These are phyloP conservation scores for Proisotoma minuta DNA, from an alignment of 2,888 invertebrate genomes.

Conservation along the genomic window DNA sequence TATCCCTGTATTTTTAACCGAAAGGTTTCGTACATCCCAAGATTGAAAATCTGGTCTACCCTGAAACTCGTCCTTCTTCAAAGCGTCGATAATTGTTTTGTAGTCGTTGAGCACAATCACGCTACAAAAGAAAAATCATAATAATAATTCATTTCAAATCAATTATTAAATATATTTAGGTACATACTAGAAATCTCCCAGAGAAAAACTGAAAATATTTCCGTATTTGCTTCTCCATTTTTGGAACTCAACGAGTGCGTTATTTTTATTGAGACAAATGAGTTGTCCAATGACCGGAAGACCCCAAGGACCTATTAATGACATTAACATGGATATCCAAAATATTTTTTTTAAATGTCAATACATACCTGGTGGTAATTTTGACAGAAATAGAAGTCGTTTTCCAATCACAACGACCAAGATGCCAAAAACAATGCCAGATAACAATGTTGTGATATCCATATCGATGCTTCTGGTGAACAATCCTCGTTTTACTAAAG, in stretches of 20 bases:
- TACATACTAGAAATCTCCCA: not conserved
- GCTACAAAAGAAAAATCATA: constrained; percentile 15
- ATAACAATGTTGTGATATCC: no score
- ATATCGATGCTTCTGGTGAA: no score
- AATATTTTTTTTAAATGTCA: no score
- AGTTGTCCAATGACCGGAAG: not conserved
- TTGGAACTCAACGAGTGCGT: not conserved
- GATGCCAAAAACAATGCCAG: no score
- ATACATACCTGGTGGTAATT: constrained; percentile 3
- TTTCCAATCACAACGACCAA: no score
- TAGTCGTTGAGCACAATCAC: constrained; percentile 28
- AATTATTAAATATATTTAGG: not conserved
- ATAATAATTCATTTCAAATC: not conserved
- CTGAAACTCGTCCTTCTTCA: constrained; percentile 25
- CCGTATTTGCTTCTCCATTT: constrained; percentile 1
- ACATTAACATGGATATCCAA: not conserved
- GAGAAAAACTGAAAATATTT: not conserved
- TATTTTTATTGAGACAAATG: not conserved
- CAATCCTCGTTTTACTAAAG: no score
- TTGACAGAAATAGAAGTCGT: not conserved
- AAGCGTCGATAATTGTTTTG: constrained; percentile 22
- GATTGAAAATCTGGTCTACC: constrained; percentile 29
- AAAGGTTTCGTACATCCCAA: constrained; percentile 17
- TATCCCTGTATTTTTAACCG: constrained; percentile 30
- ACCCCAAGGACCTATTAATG: not conserved